Conservation (phyloP, 2,113 vertebrate genomes). For the Chionis minor region DNA sequence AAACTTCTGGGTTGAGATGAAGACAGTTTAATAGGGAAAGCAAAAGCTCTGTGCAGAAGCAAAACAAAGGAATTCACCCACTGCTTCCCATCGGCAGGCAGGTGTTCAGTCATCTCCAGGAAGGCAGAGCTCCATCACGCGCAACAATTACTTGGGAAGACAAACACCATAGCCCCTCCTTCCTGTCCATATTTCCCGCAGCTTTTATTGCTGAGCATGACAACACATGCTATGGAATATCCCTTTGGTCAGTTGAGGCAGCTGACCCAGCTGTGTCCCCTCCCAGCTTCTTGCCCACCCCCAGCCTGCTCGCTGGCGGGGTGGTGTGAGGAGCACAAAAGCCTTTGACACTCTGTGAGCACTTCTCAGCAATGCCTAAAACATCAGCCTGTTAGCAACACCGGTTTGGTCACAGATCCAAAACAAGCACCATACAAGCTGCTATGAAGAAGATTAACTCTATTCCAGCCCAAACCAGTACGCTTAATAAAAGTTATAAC, state of each 20-base stretch:
- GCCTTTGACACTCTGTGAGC: neutral
- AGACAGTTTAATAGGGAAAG: neutral
- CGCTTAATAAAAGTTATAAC: neutral
- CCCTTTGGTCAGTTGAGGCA: neutral
- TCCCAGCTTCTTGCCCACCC: neutral
- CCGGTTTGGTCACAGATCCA: neutral
- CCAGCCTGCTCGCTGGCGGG: fast-evolving
- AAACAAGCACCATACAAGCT: neutral
- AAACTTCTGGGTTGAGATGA: neutral
- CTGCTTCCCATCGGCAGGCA: neutral
- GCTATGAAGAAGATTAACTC: neutral
- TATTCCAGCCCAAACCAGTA: neutral
- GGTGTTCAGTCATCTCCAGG: neutral
- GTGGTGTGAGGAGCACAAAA: neutral
- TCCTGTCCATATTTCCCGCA: neutral
- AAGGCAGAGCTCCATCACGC: neutral
- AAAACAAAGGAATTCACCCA: neutral
- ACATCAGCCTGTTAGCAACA: neutral
- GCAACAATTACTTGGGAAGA: neutral
- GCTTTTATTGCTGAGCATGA: neutral
- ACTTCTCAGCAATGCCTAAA: neutral
- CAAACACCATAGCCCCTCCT: neutral
- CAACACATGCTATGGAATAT: neutral
- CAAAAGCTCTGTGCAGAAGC: neutral
- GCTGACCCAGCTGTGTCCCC: fast-evolving